These are phyloP conservation scores for Centropristis striata DNA, from an alignment of 2,113 vertebrate species.

Conservation along the genomic window DNA sequence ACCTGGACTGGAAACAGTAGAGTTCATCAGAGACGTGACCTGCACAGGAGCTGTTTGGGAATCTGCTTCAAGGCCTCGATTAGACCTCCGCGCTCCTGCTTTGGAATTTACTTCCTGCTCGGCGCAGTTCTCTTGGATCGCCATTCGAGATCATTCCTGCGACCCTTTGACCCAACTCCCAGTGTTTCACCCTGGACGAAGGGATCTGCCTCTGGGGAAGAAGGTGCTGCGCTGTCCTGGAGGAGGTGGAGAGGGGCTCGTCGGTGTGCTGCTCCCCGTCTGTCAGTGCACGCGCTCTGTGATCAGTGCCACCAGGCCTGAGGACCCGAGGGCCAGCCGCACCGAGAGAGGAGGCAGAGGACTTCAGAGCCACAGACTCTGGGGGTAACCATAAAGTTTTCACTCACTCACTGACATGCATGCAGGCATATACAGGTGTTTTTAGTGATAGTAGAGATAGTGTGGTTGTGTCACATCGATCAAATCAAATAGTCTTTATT, in stretches of 20 bases:
- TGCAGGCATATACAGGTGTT: not conserved
- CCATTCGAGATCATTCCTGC: slow-evolving; percentile 72
- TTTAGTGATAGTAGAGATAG: too few relatives aligned
- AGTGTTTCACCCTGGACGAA: slow-evolving; percentile 84
- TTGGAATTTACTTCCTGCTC: slow-evolving; percentile 26
- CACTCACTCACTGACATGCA: not conserved
- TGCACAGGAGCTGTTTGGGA: slow-evolving; percentile 25
- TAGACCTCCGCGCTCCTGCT: slow-evolving; percentile 11
- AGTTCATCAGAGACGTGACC: slow-evolving; percentile 35
- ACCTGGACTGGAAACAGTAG: slow-evolving; percentile 30
- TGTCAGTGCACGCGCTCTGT: slow-evolving; percentile 68
- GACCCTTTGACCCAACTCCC: slow-evolving; percentile 48
- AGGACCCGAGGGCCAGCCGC: slow-evolving; percentile 79
- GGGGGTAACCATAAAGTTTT: slow-evolving; percentile 85
- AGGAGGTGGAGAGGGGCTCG: slow-evolving; percentile 80
- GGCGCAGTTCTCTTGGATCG: slow-evolving; percentile 69
- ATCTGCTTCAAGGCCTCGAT: slow-evolving; percentile 29
- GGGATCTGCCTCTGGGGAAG: slow-evolving; percentile 79
- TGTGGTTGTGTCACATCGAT: too few relatives aligned
- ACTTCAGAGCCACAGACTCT: slow-evolving; percentile 94
- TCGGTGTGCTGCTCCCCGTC: slow-evolving; percentile 69
- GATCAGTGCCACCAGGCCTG: slow-evolving; percentile 75
- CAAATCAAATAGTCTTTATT: too few relatives aligned
- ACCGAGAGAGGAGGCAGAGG: slow-evolving; percentile 84
- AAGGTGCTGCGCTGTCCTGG: slow-evolving; percentile 81